Percentiles rank a stretch among this genome's conserved stretches.
Evolutionary conservation across 2,888 invertebrate genomes (phyloP).

Genomic region (Pogonocherus hispidulus): DNA sequence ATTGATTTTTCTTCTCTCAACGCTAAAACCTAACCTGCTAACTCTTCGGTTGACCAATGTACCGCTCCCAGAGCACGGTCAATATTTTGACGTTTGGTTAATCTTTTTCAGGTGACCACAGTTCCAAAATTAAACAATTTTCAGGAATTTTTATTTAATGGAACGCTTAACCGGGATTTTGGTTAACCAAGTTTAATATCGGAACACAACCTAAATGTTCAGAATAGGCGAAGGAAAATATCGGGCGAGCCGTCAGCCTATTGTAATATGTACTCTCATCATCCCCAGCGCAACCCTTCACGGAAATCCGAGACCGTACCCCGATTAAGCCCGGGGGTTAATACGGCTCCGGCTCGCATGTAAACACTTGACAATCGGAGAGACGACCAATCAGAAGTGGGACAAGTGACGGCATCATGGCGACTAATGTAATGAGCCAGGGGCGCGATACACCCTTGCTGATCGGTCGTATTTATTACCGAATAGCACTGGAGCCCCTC

Average conservation of each 20-base stretch:
- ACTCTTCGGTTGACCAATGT: too few relatives aligned
- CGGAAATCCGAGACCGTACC: not conserved
- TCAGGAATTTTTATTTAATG: too few relatives aligned
- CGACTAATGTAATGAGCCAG: conserved; percentile 32
- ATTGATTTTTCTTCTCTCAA: too few relatives aligned
- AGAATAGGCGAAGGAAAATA: not conserved
- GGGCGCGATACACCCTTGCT: conserved; percentile 28
- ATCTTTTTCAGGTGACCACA: too few relatives aligned
- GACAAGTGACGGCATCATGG: conserved; percentile 35
- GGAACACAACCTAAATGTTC: too few relatives aligned
- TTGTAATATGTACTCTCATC: too few relatives aligned
- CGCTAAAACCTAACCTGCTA: too few relatives aligned
- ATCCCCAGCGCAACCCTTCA: not conserved
- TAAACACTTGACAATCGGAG: conserved; percentile 31
- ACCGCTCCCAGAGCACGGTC: too few relatives aligned
- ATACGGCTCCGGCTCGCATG: conserved; percentile 21
- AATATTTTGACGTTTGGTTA: too few relatives aligned
- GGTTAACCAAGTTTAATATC: too few relatives aligned
- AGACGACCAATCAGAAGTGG: conserved; percentile 34
- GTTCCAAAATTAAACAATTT: too few relatives aligned
- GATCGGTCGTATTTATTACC: conserved; percentile 29
- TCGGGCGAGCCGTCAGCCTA: not conserved
- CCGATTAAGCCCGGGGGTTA: conserved; percentile 19
- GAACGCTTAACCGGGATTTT: too few relatives aligned
- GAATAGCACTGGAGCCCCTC: not conserved